phyloP scores from a whole-genome alignment of 1,140 invertebrate genomes.

The Bactericera cockerelli region DNA sequence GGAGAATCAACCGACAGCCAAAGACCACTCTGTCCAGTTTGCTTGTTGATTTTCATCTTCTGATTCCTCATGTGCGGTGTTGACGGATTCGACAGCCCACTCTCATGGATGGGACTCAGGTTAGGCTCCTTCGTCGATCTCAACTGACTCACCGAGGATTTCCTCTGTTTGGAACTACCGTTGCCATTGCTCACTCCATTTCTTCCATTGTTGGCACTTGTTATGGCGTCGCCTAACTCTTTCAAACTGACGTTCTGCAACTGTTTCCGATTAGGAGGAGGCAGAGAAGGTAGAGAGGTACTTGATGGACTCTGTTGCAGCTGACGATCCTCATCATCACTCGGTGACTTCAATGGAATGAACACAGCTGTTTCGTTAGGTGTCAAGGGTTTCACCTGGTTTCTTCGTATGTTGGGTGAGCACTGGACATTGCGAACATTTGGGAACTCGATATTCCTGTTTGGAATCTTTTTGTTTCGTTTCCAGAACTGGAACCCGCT shows the following conservation, averaged over 20 bases:
- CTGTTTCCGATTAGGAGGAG: slow-evolving; percentile 32
- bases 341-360: background rate
- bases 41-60: slow-evolving; percentile 13
- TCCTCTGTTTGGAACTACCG: background rate
- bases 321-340: slow-evolving; percentile 13
- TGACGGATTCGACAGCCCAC: slow-evolving; percentile 49
- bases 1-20: slow-evolving; percentile 16
- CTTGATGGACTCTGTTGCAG: slow-evolving; percentile 18
- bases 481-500: slow-evolving; percentile 2
- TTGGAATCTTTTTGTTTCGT: slow-evolving; percentile 15
- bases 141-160: slow-evolving; percentile 25
- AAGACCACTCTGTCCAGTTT: slow-evolving; percentile 6
- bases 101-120: slow-evolving; percentile 52
- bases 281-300: slow-evolving; percentile 30
- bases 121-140: slow-evolving; percentile 35
- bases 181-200: background rate
- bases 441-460: slow-evolving; percentile 17
- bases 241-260: slow-evolving; percentile 29
- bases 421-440: slow-evolving; percentile 8
- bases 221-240: slow-evolving; percentile 33
- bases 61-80: slow-evolving; percentile 22
- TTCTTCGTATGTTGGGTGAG: slow-evolving; percentile 13
- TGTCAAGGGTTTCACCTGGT: slow-evolving; percentile 16
- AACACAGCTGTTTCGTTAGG: slow-evolving; percentile 9
- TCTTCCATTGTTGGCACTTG: background rate